A percentile compares a stretch with the other conserved stretches of the same genome.
phyloP scores from a whole-genome alignment of 2,113 vertebrate genomes.

The Microtus richardsoni region DNA sequence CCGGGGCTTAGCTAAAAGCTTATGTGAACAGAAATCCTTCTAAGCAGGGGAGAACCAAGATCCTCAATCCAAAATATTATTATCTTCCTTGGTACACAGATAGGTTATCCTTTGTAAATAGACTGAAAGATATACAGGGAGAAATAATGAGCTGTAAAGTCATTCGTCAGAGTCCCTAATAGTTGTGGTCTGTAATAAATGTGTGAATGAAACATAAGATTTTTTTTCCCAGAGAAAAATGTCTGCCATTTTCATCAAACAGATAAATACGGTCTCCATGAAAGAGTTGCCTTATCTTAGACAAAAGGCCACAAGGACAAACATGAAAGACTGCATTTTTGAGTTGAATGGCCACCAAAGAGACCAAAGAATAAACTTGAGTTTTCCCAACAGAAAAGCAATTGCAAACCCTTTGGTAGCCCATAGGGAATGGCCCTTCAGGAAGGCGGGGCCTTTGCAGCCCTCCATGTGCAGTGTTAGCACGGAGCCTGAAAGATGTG shows the following conservation, averaged over 20 bases:
- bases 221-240: background rate
- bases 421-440: conserved; percentile 61
- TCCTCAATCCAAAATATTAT: background rate
- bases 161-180: background rate
- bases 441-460: conserved; percentile 51
- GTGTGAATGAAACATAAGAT: background rate
- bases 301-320: background rate
- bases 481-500: conserved; percentile 23
- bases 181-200: background rate
- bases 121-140: background rate
- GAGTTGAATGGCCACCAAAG: conserved; percentile 53
- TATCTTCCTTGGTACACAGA: conserved; percentile 22
- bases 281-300: background rate
- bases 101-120: conserved; percentile 34
- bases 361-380: conserved; percentile 63
- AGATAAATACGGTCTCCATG: background rate
- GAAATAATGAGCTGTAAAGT: background rate
- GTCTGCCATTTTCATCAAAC: background rate
- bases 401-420: conserved; percentile 50
- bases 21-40: conserved; percentile 28
- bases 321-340: background rate
- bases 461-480: conserved; percentile 62
- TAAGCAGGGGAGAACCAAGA: background rate
- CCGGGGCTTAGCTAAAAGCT: conserved; percentile 23
- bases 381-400: conserved; percentile 75